Base-by-base conservation (phyloP, 2,888 invertebrate genomes). In the Aleiodes leptofemur region DNA sequence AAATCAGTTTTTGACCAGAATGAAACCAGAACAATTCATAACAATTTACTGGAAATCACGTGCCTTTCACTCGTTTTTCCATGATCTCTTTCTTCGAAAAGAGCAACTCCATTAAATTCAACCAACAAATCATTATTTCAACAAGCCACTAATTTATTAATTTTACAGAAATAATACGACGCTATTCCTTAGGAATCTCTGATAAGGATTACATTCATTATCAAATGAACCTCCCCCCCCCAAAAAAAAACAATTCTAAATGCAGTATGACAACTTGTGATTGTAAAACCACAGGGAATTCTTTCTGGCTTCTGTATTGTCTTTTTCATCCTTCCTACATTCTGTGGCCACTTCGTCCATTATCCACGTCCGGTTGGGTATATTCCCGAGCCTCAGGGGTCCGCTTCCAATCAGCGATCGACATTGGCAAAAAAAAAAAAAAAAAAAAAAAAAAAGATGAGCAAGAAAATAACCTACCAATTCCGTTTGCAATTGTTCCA, bases 361-460 rank as follows among this genome's bases (percentile, higher is more conserved):
- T 88, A 86, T 83, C 83, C 83, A 83, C 86, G 84, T 87, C 87
- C 86, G 86, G 86, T 85, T 82, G 83, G 23, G 23, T 81, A 79
- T 83, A 82, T 83, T 83, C 82, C 73, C 79, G 82, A 82, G 82
- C 38, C 68, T 53, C 68, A 29, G 29, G 61, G 51, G 66, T 69
- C 69, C n/a, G 48, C 31, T 69, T 68, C 23, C 68, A 34, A 71
- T 72, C 53, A 29, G 43, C 72, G 13, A 72, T 72, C 72, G 68
- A 51, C 51, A 68, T 68, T 64, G 14, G 34, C 16, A 64, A 64
- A 64, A 55, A 55, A 16, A 68, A 23, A 23, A 23, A 23, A 23
- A n/a, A n/a, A n/a, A 64, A 64, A 64, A 55, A 55, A 16, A 68
- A 23, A 23, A 23, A 23, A 23, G 23, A 23, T 23, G 23, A 68